Evolutionary conservation across 2,888 invertebrate species (phyloP), one percentile per base, ranked within the genome.

Genomic region (Meandrusa payeni): DNA sequence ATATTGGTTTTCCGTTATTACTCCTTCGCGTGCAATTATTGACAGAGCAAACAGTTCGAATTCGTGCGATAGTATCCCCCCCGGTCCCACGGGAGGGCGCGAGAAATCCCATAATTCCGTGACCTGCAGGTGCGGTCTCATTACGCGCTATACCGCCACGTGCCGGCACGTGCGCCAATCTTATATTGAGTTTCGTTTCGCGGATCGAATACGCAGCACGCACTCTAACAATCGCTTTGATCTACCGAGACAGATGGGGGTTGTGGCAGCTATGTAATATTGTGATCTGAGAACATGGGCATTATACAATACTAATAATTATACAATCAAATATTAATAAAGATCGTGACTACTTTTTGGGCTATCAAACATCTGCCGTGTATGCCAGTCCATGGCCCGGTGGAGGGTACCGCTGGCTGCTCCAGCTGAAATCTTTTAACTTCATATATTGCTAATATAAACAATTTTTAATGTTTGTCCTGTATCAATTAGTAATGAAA

Each of bases 81-180:
- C 61, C 68, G 71, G 57, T 86, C 86, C 83, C 86, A 86, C 85
- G 86, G 80, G 86, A 83, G 85, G 86, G 86, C 80, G 86, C 82
- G 81, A 85, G 78, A 86, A 83, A 86, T 86, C 86, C 85, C 76
- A 74, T 85, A 86, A 87, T 85, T 75, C 82, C 24, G 69, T 74
- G 61, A 61, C 70, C 62, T 79, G 85, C 86, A 86, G 86, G 86
- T 87, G 86, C 79, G 76, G 76, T 74, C 76, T 86, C 83, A 86
- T 86, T 87, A 85, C 76, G 73, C 69, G 75, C 69, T 80, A 76
- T 77, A 59, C 74, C 68, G 79, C 50, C 86, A 78, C 86, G 86
- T 76, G 86, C 56, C 82, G 76, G 64, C 81, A 69, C 77, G 85
- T 82, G 83, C 59, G 52, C 47, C 43, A 23, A 26, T 47, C 55